A percentile compares a stretch with the other conserved stretches of the same genome.
phyloP scores from a whole-genome alignment of 2,797 vertebrate genomes.

The Yasuhikotakia modesta region DNA sequence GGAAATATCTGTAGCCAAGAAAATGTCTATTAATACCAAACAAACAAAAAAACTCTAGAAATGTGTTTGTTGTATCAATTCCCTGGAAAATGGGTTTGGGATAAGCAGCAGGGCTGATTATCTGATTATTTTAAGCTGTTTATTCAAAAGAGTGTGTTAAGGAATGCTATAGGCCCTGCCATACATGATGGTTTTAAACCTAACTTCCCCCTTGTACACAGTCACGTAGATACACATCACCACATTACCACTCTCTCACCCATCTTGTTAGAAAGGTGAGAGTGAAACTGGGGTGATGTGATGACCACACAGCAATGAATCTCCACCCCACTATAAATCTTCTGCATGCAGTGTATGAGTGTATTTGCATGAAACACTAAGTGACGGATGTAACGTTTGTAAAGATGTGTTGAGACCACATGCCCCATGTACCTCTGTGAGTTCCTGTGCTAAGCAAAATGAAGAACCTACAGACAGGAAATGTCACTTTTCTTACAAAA shows the following conservation, averaged over 20 bases:
- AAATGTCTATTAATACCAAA: too few species aligned
- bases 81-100: too few species aligned
- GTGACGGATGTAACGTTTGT: background rate
- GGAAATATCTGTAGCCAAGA: too few species aligned
- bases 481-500: slow-evolving; percentile 14
- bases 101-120: too few species aligned
- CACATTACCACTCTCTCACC: slow-evolving; percentile 18
- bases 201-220: background rate
- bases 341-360: background rate
- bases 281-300: background rate
- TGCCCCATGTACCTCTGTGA: slow-evolving; percentile 31
- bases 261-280: slow-evolving; percentile 1
- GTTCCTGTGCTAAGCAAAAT: slow-evolving; percentile 37
- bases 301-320: background rate
- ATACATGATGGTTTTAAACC: background rate
- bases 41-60: too few species aligned
- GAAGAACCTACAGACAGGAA: slow-evolving; percentile 39
- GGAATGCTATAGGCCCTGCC: too few species aligned
- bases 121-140: too few species aligned
- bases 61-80: too few species aligned
- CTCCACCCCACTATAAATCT: too few species aligned
- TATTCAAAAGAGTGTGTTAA: too few species aligned
- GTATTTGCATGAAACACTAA: background rate
- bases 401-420: too few species aligned
- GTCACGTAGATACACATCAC: background rate